Conservation (phyloP, 2,888 invertebrate species). For the Nysson spinosus region DNA sequence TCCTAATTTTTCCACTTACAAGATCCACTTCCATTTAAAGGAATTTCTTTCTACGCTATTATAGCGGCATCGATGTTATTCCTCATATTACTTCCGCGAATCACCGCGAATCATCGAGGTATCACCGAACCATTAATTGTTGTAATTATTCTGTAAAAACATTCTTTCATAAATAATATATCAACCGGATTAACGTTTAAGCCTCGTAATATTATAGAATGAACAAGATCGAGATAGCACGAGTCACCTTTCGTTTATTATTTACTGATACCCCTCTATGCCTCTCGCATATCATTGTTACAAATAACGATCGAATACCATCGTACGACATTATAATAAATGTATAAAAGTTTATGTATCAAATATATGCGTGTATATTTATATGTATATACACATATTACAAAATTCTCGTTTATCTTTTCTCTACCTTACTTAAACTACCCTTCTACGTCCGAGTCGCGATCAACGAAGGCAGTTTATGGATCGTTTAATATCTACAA, state of each 20-base stretch:
- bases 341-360: constrained; percentile 71
- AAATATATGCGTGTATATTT: constrained; percentile 64
- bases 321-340: constrained; percentile 58
- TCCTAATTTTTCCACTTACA: no score
- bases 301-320: constrained; percentile 51
- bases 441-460: background rate
- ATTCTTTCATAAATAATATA: background rate
- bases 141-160: background rate
- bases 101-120: no score
- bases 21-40: no score
- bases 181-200: constrained; percentile 2
- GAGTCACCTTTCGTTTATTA: constrained; percentile 51
- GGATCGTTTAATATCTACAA: no score
- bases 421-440: constrained; percentile 5
- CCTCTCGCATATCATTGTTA: constrained; percentile 68
- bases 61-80: no score
- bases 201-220: constrained; percentile 10
- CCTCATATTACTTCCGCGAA: no score
- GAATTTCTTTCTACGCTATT: no score
- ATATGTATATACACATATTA: constrained; percentile 48
- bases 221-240: constrained; percentile 18
- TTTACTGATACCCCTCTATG: constrained; percentile 56
- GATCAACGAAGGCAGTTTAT: constrained; percentile 26
- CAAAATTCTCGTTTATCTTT: constrained; percentile 18
- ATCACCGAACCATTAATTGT: constrained; percentile 2